Percentiles rank a stretch among this genome's conserved stretches.
phyloP scores from a whole-genome alignment of 2,888 invertebrate species.

The Smittia sp. region DNA sequence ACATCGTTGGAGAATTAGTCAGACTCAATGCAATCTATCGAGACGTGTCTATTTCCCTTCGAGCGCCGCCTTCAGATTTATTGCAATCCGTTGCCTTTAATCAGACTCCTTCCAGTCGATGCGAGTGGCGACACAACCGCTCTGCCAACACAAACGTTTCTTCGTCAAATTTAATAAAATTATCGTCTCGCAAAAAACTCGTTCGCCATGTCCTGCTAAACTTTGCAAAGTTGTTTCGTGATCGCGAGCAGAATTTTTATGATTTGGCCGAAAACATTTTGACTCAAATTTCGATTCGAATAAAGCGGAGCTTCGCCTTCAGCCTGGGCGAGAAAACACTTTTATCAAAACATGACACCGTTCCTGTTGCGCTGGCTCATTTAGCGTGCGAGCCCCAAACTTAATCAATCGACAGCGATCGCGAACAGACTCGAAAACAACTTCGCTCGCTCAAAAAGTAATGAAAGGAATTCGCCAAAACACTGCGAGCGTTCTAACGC shows the following conservation, averaged over 20 bases:
- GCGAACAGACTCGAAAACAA: background rate
- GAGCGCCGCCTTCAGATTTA: conserved; percentile 15
- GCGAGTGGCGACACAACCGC: background rate
- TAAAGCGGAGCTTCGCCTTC: no score
- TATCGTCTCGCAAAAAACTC: background rate
- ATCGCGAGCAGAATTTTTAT: background rate
- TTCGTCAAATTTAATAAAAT: background rate
- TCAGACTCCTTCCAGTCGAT: background rate
- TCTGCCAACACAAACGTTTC: background rate
- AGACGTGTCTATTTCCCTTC: conserved; percentile 1
- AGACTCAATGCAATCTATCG: conserved; percentile 16
- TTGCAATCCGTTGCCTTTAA: background rate
- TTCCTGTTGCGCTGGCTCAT: background rate
- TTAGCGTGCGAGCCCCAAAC: background rate
- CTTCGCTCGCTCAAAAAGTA: background rate
- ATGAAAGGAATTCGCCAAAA: background rate
- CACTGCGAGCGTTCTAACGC: background rate
- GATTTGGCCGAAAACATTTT: background rate
- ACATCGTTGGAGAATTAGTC: conserved; percentile 18
- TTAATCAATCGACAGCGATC: background rate
- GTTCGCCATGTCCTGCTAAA: background rate
- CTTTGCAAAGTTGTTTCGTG: conserved; percentile 1
- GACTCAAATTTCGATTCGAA: no score
- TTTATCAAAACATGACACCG: background rate
- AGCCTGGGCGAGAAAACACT: background rate